Conservation (phyloP, 1,140 invertebrate species). For the Lucilia cuprina region DNA sequence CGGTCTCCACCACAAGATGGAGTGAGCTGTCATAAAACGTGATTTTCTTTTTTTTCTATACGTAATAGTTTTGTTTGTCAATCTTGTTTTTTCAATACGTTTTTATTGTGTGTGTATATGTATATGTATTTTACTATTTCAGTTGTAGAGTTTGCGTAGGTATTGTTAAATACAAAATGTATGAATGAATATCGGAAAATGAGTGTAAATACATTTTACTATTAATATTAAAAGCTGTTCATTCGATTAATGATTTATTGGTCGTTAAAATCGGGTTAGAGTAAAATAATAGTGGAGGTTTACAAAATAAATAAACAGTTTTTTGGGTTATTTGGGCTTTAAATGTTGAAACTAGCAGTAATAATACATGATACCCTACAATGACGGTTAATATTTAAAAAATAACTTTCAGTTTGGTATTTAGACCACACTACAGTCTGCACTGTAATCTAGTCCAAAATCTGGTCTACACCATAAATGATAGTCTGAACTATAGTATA, state of each 20-base stretch:
- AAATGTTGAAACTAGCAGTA: not conserved
- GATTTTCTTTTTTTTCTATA: conserved; percentile 18
- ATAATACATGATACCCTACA: too few relatives aligned
- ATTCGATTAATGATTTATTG: not conserved
- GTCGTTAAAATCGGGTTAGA: not conserved
- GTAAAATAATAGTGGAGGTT: not conserved
- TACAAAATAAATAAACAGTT: too few relatives aligned
- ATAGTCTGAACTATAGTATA: too few relatives aligned
- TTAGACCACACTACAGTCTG: too few relatives aligned
- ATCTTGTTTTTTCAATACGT: not conserved
- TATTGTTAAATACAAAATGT: not conserved
- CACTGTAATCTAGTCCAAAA: too few relatives aligned
- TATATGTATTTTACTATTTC: not conserved
- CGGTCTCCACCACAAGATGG: conserved; percentile 25
- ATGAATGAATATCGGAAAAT: not conserved
- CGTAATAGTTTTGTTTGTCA: not conserved
- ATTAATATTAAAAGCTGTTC: not conserved
- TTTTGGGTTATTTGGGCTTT: too few relatives aligned
- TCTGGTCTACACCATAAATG: too few relatives aligned
- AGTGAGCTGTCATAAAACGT: conserved; percentile 34
- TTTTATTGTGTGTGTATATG: not conserved
- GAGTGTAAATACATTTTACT: not conserved
- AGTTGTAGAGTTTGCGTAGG: conserved; percentile 6
- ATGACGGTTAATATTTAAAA: too few relatives aligned
- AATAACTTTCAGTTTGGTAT: too few relatives aligned